Percentiles rank a stretch among this genome's conserved stretches.
Evolutionary conservation across 2,113 vertebrate genomes (phyloP).

Genomic region (Sebastes fasciatus): DNA sequence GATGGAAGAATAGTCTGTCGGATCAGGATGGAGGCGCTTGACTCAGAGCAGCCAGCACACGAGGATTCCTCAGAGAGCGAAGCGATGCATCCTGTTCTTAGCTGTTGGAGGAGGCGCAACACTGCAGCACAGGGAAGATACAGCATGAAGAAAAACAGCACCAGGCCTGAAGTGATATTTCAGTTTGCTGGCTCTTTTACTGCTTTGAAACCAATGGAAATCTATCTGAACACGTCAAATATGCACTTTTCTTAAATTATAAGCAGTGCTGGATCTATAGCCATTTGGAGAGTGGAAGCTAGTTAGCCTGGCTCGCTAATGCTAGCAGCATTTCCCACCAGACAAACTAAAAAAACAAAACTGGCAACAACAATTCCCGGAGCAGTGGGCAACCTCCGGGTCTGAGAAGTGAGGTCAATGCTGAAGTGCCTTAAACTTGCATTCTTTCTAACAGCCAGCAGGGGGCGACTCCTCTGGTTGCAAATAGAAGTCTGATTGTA

Average conservation of each 20-base stretch:
- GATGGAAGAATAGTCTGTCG: slow-evolving; percentile 54
- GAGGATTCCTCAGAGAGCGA: slow-evolving; percentile 43
- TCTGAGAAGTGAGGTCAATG: no score
- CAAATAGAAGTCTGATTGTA: no score
- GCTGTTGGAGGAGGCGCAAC: slow-evolving; percentile 15
- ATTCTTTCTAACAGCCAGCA: no score
- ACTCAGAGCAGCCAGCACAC: slow-evolving; percentile 51
- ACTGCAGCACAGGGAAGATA: background rate
- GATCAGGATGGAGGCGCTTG: slow-evolving; percentile 46
- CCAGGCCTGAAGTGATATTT: background rate
- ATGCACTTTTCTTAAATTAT: background rate
- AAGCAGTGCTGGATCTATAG: background rate
- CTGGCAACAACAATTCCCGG: no score
- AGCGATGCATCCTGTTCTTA: slow-evolving; percentile 39
- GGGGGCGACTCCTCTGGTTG: no score
- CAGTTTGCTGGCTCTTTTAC: background rate
- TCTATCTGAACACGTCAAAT: background rate
- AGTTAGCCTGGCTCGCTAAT: background rate
- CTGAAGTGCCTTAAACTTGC: no score
- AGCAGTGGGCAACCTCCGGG: no score
- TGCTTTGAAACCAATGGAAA: background rate
- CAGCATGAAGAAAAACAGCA: background rate
- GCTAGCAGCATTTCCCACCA: background rate
- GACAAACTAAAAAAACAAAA: background rate
- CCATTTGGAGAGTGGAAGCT: background rate